Percentiles rank a stretch among this genome's conserved stretches.
These are phyloP conservation scores for Quadroppia sp. DNA, from an alignment of 2,888 invertebrate species.

Conservation along the genomic window DNA sequence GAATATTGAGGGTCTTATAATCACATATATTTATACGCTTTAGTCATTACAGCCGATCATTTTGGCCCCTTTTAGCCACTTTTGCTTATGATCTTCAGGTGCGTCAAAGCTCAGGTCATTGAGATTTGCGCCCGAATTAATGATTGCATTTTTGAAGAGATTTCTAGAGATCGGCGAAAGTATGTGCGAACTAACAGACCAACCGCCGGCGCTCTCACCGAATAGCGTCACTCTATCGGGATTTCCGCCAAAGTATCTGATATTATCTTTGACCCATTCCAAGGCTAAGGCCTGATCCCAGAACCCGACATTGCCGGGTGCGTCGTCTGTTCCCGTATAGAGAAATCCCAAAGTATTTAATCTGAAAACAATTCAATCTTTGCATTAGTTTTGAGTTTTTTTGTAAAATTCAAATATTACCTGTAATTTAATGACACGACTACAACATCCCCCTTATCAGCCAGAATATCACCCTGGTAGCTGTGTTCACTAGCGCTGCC, in stretches of 20 bases:
- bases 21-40: no score
- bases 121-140: conserved; percentile 18
- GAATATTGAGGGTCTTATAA: no score
- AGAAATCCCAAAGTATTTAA: conserved; percentile 25
- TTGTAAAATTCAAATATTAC: no score
- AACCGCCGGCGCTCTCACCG: conserved; percentile 38
- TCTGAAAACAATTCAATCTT: no score
- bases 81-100: conserved; percentile 40
- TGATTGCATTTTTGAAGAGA: conserved; percentile 18
- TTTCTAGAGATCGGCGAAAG: conserved; percentile 11
- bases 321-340: conserved; percentile 28
- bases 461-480: neutral
- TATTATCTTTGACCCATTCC: conserved; percentile 38
- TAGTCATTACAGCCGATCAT: conserved; percentile 45
- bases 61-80: conserved; percentile 24
- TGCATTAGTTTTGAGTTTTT: no score
- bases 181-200: conserved; percentile 26
- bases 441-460: conserved; percentile 3
- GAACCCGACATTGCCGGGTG: conserved; percentile 34
- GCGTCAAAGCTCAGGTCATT: neutral
- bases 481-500: neutral
- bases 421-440: conserved; percentile 28
- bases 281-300: conserved; percentile 39
- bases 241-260: conserved; percentile 37
- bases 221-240: conserved; percentile 19